These are phyloP conservation scores for Boloria euphrosyne DNA, from an alignment of 2,888 invertebrate genomes.

Conservation along the genomic window DNA sequence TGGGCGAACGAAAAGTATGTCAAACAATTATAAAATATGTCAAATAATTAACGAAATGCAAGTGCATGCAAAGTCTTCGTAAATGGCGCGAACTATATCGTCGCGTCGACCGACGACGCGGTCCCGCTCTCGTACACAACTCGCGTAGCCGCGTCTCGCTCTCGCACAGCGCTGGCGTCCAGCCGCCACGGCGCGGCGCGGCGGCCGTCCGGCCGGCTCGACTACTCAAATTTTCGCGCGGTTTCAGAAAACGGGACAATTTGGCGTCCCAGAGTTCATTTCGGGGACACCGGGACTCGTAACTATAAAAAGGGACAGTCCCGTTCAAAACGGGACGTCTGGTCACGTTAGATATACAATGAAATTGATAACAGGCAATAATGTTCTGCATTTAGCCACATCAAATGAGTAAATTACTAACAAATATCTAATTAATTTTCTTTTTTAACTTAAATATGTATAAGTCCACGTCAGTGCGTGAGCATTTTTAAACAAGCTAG, in stretches of 20 bases:
- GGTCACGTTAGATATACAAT: neutral
- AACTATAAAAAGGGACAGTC: constrained; percentile 46
- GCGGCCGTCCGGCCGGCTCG: constrained; percentile 1
- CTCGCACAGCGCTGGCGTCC: constrained; percentile 2
- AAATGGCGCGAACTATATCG: neutral
- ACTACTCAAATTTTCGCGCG: constrained; percentile 20
- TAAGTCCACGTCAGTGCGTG: constrained; percentile 18
- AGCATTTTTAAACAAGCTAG: constrained; percentile 35
- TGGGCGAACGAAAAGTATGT: constrained; percentile 10
- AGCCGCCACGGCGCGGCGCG: neutral
- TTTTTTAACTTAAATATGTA: constrained; percentile 1
- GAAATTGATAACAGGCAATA: too few species aligned
- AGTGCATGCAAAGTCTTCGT: too few species aligned
- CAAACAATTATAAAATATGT: neutral
- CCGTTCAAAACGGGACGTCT: neutral
- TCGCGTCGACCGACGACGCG: constrained; percentile 6
- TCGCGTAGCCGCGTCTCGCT: neutral
- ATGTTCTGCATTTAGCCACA: too few species aligned
- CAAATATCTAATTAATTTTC: neutral
- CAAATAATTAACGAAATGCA: too few species aligned
- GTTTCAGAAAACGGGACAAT: constrained; percentile 23
- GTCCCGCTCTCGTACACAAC: constrained; percentile 10
- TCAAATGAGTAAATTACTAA: too few species aligned
- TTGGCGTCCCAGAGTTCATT: constrained; percentile 10
- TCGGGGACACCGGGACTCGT: constrained; percentile 35